A percentile compares a stretch with the other conserved stretches of the same genome.
These are phyloP conservation scores for Callipepla californica DNA, from an alignment of 2,113 vertebrate genomes.

Conservation along the genomic window DNA sequence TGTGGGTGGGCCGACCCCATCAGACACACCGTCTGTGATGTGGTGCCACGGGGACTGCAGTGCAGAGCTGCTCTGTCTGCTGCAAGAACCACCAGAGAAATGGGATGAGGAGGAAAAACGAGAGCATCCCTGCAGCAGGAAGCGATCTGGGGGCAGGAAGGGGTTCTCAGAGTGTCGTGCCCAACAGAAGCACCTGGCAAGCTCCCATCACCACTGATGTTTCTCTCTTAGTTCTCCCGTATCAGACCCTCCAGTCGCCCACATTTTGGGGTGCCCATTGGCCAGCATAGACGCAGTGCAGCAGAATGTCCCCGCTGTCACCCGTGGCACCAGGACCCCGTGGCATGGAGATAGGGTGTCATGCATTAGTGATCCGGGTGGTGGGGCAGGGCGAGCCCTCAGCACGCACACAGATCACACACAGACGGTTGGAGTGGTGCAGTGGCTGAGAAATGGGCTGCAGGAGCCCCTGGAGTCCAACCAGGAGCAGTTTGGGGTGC, in stretches of 20 bases:
- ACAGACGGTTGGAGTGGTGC: background rate
- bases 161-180: background rate
- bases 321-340: fast-evolving
- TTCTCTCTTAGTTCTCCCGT: background rate
- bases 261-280: background rate
- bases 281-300: background rate
- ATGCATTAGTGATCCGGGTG: background rate
- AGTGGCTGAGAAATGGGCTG: no score
- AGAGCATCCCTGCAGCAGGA: background rate
- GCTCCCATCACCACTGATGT: no score
- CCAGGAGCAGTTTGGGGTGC: no score
- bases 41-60: background rate
- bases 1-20: fast-evolving
- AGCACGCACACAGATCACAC: background rate
- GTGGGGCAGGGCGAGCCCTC: background rate
- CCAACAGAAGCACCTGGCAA: background rate
- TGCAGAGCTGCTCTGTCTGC: background rate
- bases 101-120: fast-evolving
- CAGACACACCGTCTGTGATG: fast-evolving
- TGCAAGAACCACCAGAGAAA: background rate
- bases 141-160: background rate
- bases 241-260: background rate
- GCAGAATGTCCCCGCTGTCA: background rate
- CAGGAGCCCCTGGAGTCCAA: background rate
- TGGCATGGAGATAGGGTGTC: background rate